These are phyloP conservation scores for Malthinus seriepunctatus DNA, from an alignment of 2,888 invertebrate species.

Conservation along the genomic window DNA sequence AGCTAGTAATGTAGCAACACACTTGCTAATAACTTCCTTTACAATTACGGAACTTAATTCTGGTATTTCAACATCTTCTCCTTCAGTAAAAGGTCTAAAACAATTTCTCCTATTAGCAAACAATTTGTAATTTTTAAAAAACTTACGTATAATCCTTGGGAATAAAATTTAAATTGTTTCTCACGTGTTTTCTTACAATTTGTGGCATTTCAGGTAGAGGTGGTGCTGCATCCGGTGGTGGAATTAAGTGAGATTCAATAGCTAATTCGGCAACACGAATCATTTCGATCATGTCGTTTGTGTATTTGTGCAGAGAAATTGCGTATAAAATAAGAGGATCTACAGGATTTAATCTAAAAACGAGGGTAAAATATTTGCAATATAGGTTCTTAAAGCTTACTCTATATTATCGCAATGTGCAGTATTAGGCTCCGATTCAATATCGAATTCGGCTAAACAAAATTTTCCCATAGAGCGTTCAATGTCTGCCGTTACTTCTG, in stretches of 20 bases:
- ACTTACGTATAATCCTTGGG: constrained; percentile 44
- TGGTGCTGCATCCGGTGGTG: constrained; percentile 44
- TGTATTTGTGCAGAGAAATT: constrained; percentile 49
- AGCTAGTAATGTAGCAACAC: constrained; percentile 57
- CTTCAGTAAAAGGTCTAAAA: constrained; percentile 40
- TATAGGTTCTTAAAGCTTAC: constrained; percentile 32
- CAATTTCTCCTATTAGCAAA: background rate
- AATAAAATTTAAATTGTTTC: constrained; percentile 46
- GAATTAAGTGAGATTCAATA: constrained; percentile 45
- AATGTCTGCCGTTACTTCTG: constrained; percentile 48
- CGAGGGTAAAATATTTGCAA: background rate
- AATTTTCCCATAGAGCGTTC: constrained; percentile 48
- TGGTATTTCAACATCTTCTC: constrained; percentile 43
- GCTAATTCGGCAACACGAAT: constrained; percentile 47
- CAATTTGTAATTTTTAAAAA: constrained; percentile 2
- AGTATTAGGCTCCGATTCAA: constrained; percentile 35
- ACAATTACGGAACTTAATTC: constrained; percentile 47
- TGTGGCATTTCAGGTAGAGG: constrained; percentile 45
- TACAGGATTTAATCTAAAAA: constrained; percentile 44
- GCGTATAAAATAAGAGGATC: constrained; percentile 48
- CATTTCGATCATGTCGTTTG: constrained; percentile 46
- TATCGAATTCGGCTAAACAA: constrained; percentile 45
- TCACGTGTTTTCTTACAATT: constrained; percentile 38
- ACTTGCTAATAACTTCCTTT: constrained; percentile 53
- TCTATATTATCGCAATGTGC: constrained; percentile 36